Evolutionary conservation across 2,113 vertebrate genomes (phyloP), one percentile per base, ranked within the genome.

Genomic region (Holacanthus passer): DNA sequence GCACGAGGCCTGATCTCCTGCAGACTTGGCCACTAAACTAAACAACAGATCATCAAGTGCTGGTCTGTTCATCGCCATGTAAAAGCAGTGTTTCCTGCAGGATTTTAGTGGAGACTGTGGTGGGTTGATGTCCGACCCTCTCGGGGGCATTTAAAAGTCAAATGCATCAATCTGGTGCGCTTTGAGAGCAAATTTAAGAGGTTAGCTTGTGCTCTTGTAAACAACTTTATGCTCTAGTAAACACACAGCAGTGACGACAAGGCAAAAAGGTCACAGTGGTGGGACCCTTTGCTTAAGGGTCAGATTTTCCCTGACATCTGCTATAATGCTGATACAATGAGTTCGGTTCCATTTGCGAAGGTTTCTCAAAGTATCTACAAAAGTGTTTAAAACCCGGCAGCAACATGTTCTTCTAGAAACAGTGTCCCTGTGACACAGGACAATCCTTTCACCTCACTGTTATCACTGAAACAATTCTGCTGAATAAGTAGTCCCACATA

Each of bases 41-140:
- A 76, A 73, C 50, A 27, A 43, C 17, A 56, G 55, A 70, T 62
- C 43, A 70, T 53, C n/a, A 52, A 53, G 50, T 45, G 45, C 16
- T 31, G 29, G 43, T 43, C 53, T 32, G 56, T 47, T 64, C 43
- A 81, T 27, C 32, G 31, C 1, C 11, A 50, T 47, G 20, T 39
- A 27, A 41, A 60, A 16, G n/a, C 24, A 39, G n/a, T n/a, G n/a
- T n/a, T n/a, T n/a, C n/a, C n/a, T n/a, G n/a, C n/a, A n/a, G n/a
- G n/a, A n/a, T n/a, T n/a, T n/a, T n/a, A n/a, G n/a, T n/a, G n/a
- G n/a, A n/a, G n/a, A n/a, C n/a, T n/a, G n/a, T n/a, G n/a, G n/a
- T n/a, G n/a, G n/a, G n/a, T n/a, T n/a, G n/a, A n/a, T n/a, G n/a
- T n/a, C n/a, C n/a, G n/a, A n/a, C n/a, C n/a, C n/a, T n/a, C n/a